Evolutionary conservation across 2,113 vertebrate genomes (phyloP).

Genomic region (Heterotilapia buettikoferi): DNA sequence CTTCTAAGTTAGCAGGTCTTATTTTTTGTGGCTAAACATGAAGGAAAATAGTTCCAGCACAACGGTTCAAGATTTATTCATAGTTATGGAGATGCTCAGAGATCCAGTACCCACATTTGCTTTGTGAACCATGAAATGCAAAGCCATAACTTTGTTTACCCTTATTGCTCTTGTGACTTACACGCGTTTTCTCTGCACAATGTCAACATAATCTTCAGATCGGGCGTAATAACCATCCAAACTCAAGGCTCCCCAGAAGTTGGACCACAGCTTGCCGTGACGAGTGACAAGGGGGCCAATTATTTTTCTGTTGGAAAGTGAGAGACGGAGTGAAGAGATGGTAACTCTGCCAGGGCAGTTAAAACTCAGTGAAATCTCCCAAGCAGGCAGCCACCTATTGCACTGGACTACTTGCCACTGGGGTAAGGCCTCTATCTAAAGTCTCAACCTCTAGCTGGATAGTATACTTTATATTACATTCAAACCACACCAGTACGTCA

Average conservation of each 20-base stretch:
- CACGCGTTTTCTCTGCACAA: slow-evolving; percentile 92
- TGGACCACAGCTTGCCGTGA: slow-evolving; percentile 95
- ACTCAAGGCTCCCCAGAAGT: slow-evolving; percentile 96
- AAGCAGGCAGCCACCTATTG: slow-evolving; percentile 20
- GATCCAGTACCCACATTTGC: not conserved
- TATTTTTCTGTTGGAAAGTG: slow-evolving; percentile 80
- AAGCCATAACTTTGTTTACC: not conserved
- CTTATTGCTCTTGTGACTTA: slow-evolving; percentile 71
- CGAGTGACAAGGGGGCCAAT: slow-evolving; percentile 91
- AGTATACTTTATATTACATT: not conserved
- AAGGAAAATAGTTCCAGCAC: not conserved
- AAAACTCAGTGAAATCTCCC: slow-evolving; percentile 30
- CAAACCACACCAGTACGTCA: not conserved
- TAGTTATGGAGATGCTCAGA: not conserved
- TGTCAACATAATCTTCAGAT: slow-evolving; percentile 95
- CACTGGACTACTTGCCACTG: not conserved
- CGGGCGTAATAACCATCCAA: slow-evolving; percentile 95
- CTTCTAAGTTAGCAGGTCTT: not conserved
- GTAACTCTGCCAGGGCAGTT: slow-evolving; percentile 35
- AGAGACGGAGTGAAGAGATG: slow-evolving; percentile 6
- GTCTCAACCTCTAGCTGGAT: not conserved
- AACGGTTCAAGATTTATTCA: not conserved
- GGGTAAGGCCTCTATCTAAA: not conserved
- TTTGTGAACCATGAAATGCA: not conserved
- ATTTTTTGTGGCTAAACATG: not conserved